These are phyloP conservation scores for Peromyscus californicus DNA, from an alignment of 2,113 vertebrate species.

Conservation along the genomic window DNA sequence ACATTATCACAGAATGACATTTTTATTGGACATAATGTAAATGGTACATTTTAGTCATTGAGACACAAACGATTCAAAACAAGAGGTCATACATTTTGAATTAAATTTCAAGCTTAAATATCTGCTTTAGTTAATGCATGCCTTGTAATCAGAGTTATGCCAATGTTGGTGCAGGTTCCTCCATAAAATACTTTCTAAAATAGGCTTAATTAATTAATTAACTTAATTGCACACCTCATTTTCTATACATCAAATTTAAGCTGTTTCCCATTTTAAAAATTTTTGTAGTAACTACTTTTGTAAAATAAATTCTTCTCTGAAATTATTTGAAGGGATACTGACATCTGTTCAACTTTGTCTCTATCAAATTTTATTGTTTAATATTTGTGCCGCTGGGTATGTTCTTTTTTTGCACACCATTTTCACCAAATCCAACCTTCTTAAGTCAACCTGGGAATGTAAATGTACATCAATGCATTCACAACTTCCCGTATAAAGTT, in stretches of 20 bases:
- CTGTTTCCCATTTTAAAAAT: background rate
- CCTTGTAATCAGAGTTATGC: background rate
- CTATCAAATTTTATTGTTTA: background rate
- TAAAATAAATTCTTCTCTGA: background rate
- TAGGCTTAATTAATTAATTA: background rate
- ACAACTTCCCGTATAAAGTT: background rate
- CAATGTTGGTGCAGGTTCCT: background rate
- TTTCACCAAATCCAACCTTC: background rate
- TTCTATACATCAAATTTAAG: constrained; percentile 32
- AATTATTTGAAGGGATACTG: background rate
- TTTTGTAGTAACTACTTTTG: constrained; percentile 7
- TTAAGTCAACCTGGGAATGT: background rate
- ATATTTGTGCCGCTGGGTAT: background rate
- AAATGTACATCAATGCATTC: background rate
- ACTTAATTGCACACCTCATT: background rate
- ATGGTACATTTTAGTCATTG: background rate
- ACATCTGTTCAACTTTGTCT: background rate
- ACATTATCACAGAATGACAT: background rate
- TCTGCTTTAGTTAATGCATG: background rate
- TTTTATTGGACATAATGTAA: background rate
- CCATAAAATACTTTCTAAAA: background rate
- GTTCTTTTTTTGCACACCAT: background rate
- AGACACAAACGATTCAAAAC: background rate
- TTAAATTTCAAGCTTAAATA: constrained; percentile 18
- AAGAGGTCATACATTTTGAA: background rate